Evolutionary conservation across 2,888 invertebrate species (phyloP).

Genomic region (Dione juno): DNA sequence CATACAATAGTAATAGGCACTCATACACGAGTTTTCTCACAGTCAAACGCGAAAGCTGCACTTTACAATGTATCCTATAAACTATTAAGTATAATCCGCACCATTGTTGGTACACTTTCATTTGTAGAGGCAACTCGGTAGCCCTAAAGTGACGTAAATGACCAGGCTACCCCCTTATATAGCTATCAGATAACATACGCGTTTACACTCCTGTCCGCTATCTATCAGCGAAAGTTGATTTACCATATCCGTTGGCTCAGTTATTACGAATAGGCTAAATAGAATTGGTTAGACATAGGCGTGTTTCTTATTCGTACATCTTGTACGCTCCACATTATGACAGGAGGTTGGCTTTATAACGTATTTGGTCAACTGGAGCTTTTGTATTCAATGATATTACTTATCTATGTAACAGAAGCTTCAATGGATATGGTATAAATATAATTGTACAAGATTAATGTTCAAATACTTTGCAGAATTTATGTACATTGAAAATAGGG

Average conservation of each 20-base stretch:
- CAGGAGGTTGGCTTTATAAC: background rate
- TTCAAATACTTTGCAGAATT: no score
- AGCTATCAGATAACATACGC: conserved; percentile 46
- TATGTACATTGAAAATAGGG: no score
- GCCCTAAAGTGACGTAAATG: conserved; percentile 43
- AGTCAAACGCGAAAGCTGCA: conserved; percentile 26
- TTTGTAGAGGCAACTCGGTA: conserved; percentile 39
- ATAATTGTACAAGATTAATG: no score
- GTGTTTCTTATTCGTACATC: conserved; percentile 14
- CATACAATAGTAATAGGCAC: conserved; percentile 5
- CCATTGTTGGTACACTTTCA: conserved; percentile 44
- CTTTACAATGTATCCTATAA: conserved; percentile 23
- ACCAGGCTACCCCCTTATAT: conserved; percentile 36
- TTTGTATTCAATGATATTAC: background rate
- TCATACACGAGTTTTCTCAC: conserved; percentile 32
- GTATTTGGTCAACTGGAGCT: background rate
- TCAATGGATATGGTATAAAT: background rate
- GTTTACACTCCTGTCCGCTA: conserved; percentile 44
- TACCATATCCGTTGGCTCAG: conserved; percentile 45
- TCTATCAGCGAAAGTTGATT: conserved; percentile 52
- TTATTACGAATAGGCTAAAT: conserved; percentile 40
- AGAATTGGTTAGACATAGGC: background rate
- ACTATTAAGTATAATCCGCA: conserved; percentile 35
- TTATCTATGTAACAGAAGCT: background rate
- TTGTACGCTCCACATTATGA: conserved; percentile 9